Conservation (phyloP, 92 coral and sea anemone genomes). For the Siderastrea radians region DNA sequence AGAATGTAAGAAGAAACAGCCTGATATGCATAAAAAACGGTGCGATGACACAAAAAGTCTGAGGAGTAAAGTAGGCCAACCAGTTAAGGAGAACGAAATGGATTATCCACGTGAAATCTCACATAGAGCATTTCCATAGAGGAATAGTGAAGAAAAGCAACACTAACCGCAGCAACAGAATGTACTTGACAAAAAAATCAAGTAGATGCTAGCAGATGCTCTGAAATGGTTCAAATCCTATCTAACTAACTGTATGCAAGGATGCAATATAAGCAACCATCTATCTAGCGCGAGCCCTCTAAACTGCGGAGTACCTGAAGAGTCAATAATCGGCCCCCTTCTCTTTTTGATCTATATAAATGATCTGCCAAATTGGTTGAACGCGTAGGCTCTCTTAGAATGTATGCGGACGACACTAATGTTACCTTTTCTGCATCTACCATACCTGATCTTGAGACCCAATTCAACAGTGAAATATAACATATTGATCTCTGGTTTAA, state of each 20-base stretch:
- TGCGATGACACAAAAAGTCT: too few species aligned
- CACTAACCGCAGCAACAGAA: too few species aligned
- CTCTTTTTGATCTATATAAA: slow-evolving; percentile 50
- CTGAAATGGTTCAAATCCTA: slow-evolving; percentile 30
- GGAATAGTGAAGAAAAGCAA: too few species aligned
- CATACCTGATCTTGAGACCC: too few species aligned
- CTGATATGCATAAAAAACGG: too few species aligned
- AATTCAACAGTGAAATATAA: neutral
- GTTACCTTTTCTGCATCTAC: slow-evolving; percentile 24
- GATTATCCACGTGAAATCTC: too few species aligned
- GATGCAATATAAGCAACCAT: slow-evolving; percentile 11
- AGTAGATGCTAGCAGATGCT: neutral
- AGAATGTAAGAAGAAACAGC: too few species aligned
- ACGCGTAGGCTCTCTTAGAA: neutral
- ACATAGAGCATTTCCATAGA: too few species aligned
- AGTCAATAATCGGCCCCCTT: slow-evolving; percentile 37
- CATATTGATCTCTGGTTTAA: neutral
- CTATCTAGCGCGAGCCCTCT: slow-evolving; percentile 30
- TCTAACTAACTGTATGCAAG: too few species aligned
- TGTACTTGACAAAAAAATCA: too few species aligned
- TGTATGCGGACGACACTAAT: neutral
- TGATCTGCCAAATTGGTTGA: slow-evolving; percentile 49
- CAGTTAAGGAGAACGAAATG: too few species aligned
- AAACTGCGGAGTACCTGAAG: slow-evolving; percentile 35
- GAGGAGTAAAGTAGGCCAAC: too few species aligned